Percentiles rank a stretch among this genome's conserved stretches.
These are phyloP conservation scores for Limonius californicus DNA, from an alignment of 1,140 invertebrate genomes.

Conservation along the genomic window DNA sequence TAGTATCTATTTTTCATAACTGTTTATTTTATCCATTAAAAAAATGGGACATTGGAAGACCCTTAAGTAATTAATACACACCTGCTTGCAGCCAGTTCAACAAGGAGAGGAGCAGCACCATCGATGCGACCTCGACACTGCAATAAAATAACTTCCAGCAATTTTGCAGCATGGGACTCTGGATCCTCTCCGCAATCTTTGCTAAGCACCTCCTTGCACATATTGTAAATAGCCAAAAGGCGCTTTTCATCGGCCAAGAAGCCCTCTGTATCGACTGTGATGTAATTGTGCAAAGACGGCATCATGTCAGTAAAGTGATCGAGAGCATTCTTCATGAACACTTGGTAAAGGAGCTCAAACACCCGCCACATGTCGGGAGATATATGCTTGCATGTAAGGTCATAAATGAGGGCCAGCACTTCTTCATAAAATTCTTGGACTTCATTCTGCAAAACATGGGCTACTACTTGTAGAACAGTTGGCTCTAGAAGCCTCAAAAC, in stretches of 20 bases:
- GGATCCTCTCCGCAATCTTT: constrained; percentile 77
- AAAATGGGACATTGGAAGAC: too few species aligned
- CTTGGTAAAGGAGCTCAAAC: constrained; percentile 80
- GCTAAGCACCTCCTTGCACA: constrained; percentile 70
- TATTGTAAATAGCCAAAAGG: constrained; percentile 89
- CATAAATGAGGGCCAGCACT: constrained; percentile 88
- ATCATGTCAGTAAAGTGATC: constrained; percentile 99
- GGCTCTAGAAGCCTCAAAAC: constrained; percentile 89
- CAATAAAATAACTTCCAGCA: constrained; percentile 94
- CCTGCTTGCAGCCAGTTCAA: constrained; percentile 79
- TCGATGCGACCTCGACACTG: constrained; percentile 90
- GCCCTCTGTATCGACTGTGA: constrained; percentile 90
- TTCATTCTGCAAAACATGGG: constrained; percentile 53
- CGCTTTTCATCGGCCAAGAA: constrained; percentile 90
- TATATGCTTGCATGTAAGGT: constrained; percentile 83
- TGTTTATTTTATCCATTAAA: too few species aligned
- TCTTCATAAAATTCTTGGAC: constrained; percentile 92
- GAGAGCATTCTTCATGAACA: constrained; percentile 91
- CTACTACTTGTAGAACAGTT: constrained; percentile 88
- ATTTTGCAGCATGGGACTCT: constrained; percentile 94
- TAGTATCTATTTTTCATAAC: too few species aligned
- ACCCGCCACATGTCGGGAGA: constrained; percentile 96
- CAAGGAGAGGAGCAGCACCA: constrained; percentile 82
- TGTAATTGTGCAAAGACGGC: constrained; percentile 96
- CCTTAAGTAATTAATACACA: too few species aligned